phyloP scores from a whole-genome alignment of 2,888 invertebrate species.

The Hemithea aestivaria region DNA sequence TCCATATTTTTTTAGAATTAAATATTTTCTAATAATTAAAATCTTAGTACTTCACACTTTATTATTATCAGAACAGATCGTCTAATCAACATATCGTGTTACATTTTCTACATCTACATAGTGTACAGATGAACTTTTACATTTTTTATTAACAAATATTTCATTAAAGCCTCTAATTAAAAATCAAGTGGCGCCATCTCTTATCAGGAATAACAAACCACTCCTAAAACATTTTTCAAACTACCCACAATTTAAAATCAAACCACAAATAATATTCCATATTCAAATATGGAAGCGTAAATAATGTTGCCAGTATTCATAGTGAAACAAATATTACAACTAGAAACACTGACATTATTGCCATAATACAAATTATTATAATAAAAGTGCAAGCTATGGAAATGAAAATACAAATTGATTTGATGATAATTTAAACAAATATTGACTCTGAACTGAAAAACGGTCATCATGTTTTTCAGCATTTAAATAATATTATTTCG shows the following conservation, averaged over 20 bases:
- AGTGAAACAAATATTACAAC: slow-evolving; percentile 6
- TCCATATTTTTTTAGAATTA: too few species aligned
- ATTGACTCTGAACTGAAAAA: too few species aligned
- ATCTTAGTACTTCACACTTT: slow-evolving; percentile 24
- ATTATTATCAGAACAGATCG: slow-evolving; percentile 55
- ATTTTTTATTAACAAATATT: slow-evolving; percentile 16
- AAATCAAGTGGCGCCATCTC: too few species aligned
- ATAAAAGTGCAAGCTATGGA: slow-evolving; percentile 70
- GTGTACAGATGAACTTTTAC: slow-evolving; percentile 30
- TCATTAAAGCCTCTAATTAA: too few species aligned
- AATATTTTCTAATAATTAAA: slow-evolving; percentile 3
- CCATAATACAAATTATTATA: slow-evolving; percentile 48
- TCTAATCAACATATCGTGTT: slow-evolving; percentile 52
- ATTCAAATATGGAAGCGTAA: slow-evolving; percentile 1
- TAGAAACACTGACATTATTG: slow-evolving; percentile 46
- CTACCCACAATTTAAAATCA: too few species aligned
- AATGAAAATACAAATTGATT: slow-evolving; percentile 48
- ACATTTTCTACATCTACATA: slow-evolving; percentile 52
- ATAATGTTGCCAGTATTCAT: slow-evolving; percentile 11
- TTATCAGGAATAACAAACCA: too few species aligned
- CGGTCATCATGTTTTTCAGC: too few species aligned
- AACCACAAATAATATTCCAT: too few species aligned
- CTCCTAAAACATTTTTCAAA: too few species aligned
- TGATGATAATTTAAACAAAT: slow-evolving; percentile 29
- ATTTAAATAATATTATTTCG: too few species aligned